These are phyloP conservation scores for Plemyria rubiginata DNA, from an alignment of 2,888 invertebrate genomes.

Conservation along the genomic window DNA sequence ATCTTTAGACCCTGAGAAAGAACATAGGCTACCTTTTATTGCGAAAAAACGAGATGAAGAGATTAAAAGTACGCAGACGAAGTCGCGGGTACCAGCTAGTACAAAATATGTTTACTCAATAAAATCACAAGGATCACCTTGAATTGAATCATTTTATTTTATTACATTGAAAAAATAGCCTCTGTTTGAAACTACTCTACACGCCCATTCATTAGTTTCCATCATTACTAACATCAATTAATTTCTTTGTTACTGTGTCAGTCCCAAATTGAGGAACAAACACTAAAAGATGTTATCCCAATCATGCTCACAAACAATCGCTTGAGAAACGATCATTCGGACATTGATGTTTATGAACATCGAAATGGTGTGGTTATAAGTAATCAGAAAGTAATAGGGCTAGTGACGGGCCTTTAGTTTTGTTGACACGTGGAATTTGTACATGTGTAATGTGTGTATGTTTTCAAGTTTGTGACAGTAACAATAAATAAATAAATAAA, in stretches of 20 bases:
- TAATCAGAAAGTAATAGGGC: conserved; percentile 67
- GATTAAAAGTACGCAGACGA: no score
- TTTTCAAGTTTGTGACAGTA: neutral
- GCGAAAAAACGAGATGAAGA: no score
- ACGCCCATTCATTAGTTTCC: conserved; percentile 70
- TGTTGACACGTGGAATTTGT: conserved; percentile 35
- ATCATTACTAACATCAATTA: conserved; percentile 82
- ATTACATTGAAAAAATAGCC: no score
- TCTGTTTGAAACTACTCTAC: conserved; percentile 54
- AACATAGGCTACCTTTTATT: no score
- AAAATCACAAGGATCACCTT: no score
- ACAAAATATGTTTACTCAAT: no score
- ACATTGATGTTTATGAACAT: conserved; percentile 68
- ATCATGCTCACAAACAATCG: conserved; percentile 61
- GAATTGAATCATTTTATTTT: no score
- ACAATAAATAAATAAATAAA: no score
- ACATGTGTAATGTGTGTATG: neutral
- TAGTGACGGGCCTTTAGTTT: conserved; percentile 45
- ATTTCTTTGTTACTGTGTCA: conserved; percentile 83
- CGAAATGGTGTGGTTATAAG: conserved; percentile 63
- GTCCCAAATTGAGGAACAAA: conserved; percentile 82
- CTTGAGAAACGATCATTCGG: conserved; percentile 74
- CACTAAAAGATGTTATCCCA: conserved; percentile 53
- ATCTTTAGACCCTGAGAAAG: no score
- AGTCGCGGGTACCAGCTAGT: no score